Evolutionary conservation across 2,888 invertebrate genomes (phyloP), one percentile per base, ranked within the genome.

Genomic region (Sphecodes monilicornis): DNA sequence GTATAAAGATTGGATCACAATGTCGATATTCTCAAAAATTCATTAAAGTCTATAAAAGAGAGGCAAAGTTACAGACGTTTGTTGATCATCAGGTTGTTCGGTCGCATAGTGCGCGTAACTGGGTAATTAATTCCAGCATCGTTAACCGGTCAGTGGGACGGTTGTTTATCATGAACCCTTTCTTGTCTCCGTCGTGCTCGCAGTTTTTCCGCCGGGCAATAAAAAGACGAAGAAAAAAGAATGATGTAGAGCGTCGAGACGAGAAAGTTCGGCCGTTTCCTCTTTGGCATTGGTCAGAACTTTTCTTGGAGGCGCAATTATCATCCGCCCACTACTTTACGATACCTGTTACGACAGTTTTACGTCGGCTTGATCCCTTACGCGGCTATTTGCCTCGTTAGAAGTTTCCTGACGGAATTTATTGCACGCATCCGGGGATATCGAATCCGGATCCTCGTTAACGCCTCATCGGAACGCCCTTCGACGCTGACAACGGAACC

Each of bases 381-480:
- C 68, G 43, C 57, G 50, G 60, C 46, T 76, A 70, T 76, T 76
- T 54, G 39, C 72, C 18, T 85, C 41, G 68, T 76, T 76, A 43
- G 46, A 76, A 78, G 46, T 72, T 76, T 60, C 5, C 46, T 16
- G 64, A 41, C 39, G 71, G 76, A 73, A 81, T 80, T 76, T 73
- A 73, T 43, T 32, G 18, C 32, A 41, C 13, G 36, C 70, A n/a
- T 66, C 68, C 79, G 41, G 32, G 60, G 64, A 75, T 50, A 68
- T 73, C 54, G 83, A 73, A 72, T 75, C 36, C 70, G 68, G 68
- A 69, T 72, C 22, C 68, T 78, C 73, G 81, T 82, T 78, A 82
- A 43, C 74, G 74, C 69, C 50, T 70, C 60, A 22, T 81, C 66
- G 18, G 36, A 46, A 13, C 64, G 32, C 50, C 69, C 43, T 70